A percentile compares a stretch with the other conserved stretches of the same genome.
Evolutionary conservation across 2,797 vertebrate species (phyloP).

Genomic region (Ctenopoma multispine): DNA sequence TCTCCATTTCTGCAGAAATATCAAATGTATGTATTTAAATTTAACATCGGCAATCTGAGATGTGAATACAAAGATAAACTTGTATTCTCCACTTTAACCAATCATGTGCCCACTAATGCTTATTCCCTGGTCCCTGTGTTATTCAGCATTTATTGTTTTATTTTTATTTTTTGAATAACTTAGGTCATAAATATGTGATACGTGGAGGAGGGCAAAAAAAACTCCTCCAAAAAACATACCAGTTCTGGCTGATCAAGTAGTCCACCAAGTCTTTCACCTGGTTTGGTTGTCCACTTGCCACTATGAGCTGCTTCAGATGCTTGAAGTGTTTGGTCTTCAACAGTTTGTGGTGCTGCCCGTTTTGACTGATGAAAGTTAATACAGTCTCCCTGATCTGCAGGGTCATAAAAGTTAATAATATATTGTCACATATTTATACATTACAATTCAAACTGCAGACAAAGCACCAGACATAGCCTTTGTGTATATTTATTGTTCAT

Average conservation of each 20-base stretch:
- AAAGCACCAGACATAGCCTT: background rate
- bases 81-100: no score
- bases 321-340: slow-evolving; percentile 87
- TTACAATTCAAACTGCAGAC: no score
- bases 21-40: no score
- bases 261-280: slow-evolving; percentile 85
- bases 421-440: background rate
- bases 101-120: no score
- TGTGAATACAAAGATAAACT: no score
- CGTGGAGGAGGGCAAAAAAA: background rate
- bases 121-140: no score
- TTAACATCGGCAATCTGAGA: no score
- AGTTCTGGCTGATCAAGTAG: slow-evolving; percentile 84
- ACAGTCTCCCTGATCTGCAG: slow-evolving; percentile 87
- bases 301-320: slow-evolving; percentile 84
- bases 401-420: background rate
- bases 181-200: no score
- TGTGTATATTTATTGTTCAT: background rate
- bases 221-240: slow-evolving; percentile 71
- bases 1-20: no score
- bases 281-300: slow-evolving; percentile 64
- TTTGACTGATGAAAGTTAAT: slow-evolving; percentile 84
- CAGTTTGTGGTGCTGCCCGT: slow-evolving; percentile 85
- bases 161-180: no score
- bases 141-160: no score